Conservation (phyloP, 2,888 invertebrate species). For the Tinea semifulvella region DNA sequence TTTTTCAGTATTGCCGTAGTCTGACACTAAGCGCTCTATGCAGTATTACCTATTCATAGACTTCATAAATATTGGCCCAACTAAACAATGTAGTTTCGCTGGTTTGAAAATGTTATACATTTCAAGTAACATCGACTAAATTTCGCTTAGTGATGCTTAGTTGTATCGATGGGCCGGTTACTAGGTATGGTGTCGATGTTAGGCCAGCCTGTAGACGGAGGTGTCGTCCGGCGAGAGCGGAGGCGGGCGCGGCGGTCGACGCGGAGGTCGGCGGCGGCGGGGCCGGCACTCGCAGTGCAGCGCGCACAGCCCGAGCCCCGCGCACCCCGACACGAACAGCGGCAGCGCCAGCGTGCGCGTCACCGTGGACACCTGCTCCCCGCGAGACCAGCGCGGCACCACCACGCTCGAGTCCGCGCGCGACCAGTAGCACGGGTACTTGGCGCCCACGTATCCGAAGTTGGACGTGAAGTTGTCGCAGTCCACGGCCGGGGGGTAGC, state of each 20-base stretch:
- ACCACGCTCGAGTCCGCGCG: slow-evolving; percentile 84
- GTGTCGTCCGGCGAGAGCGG: slow-evolving; percentile 65
- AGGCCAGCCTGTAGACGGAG: slow-evolving; percentile 53
- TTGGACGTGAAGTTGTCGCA: slow-evolving; percentile 79
- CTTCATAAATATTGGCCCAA: no score
- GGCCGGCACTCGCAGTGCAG: slow-evolving; percentile 88
- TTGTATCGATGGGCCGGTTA: no score
- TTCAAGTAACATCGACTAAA: no score
- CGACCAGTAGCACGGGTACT: slow-evolving; percentile 74
- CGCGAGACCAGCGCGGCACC: slow-evolving; percentile 83
- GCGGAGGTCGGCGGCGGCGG: slow-evolving; percentile 72
- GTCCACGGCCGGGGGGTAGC: slow-evolving; percentile 80
- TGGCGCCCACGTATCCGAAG: slow-evolving; percentile 74
- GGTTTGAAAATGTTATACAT: no score
- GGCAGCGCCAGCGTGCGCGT: slow-evolving; percentile 86
- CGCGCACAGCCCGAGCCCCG: slow-evolving; percentile 85
- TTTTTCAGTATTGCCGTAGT: no score
- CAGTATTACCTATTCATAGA: no score
- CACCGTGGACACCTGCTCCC: slow-evolving; percentile 83
- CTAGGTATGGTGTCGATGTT: no score
- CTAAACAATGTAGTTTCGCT: no score
- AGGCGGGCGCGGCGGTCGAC: slow-evolving; percentile 69
- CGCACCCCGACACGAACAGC: slow-evolving; percentile 83
- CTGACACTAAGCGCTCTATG: no score
- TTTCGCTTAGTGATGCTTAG: no score